These are phyloP conservation scores for Smithornis capensis DNA, from an alignment of 2,113 vertebrate species.

Conservation along the genomic window DNA sequence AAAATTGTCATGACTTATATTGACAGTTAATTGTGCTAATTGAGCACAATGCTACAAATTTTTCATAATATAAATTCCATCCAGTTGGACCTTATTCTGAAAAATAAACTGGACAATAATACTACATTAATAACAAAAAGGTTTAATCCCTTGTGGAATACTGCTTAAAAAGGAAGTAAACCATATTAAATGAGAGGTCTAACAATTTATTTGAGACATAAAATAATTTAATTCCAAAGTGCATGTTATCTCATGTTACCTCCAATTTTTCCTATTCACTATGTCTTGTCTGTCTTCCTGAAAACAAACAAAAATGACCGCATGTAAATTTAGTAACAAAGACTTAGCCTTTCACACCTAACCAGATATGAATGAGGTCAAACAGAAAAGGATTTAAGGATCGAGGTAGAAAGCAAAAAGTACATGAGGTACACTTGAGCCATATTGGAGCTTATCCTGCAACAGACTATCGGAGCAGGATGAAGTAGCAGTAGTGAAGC, in stretches of 20 bases:
- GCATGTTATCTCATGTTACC: neutral
- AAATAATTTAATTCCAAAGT: neutral
- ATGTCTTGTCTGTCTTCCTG: neutral
- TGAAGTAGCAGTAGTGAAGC: neutral
- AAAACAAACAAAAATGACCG: neutral
- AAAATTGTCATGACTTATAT: neutral
- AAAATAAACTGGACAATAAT: neutral
- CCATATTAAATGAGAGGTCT: neutral
- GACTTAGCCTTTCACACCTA: neutral
- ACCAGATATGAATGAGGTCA: neutral
- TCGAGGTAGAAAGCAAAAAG: neutral
- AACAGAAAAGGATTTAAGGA: neutral
- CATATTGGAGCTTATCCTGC: neutral
- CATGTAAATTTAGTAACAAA: neutral
- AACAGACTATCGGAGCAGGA: neutral
- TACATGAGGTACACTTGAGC: neutral
- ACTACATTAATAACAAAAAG: neutral
- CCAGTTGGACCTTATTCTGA: neutral
- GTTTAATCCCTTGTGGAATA: neutral
- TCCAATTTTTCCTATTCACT: neutral
- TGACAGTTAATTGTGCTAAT: neutral
- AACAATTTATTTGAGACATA: neutral
- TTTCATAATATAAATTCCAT: neutral
- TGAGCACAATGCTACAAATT: neutral
- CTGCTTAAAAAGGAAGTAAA: neutral